Evolutionary conservation across 2,888 invertebrate species (phyloP), one percentile per base, ranked within the genome.

Genomic region (Sphaerophoria taeniata): DNA sequence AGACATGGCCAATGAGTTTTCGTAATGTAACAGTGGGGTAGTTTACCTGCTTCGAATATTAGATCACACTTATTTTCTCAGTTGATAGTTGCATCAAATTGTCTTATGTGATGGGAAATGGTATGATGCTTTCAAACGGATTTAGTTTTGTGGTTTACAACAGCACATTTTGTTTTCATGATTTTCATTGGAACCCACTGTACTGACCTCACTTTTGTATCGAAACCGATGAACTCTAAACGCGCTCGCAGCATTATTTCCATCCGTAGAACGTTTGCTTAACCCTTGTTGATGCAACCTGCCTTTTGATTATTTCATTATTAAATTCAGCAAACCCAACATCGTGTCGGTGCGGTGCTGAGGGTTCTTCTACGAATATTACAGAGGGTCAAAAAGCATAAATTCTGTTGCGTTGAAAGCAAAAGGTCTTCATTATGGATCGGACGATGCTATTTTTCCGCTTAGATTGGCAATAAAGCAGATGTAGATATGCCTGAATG

Each of bases 301-400:
- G 31, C n/a, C 31, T 36, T 67, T 45, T 77, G 60, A 72, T 82
- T 82, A 77, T 72, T 61, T 72, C 72, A 47, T 76, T 72, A 76
- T 82, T 77, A 77, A 71, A 72, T 58, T 72, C 51, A 31, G 47
- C 14, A 72, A 56, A 33, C 4, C 4, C 45, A 36, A 65, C 70
- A 65, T 58, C 31, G 65, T 71, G 36, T n/a, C 31, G 45, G 24
- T 24, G 24, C 24, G 24, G 24, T 24, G 24, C 24, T 1, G 24
- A 24, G 24, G 24, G 24, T 24, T 24, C 24, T 24, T 24, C 16
- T 16, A 33, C 24, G 65, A 16, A 49, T 6, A 34, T 0, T 9
- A 47, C 7, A 31, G 43, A 47, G 31, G 47, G 49, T 56, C 56
- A 7, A 33, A 24, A 47, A 34, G 49, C 33, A 16, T 16, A 39